Base-by-base conservation (phyloP, 1,140 invertebrate species). In the Neotoxoptera formosana region DNA sequence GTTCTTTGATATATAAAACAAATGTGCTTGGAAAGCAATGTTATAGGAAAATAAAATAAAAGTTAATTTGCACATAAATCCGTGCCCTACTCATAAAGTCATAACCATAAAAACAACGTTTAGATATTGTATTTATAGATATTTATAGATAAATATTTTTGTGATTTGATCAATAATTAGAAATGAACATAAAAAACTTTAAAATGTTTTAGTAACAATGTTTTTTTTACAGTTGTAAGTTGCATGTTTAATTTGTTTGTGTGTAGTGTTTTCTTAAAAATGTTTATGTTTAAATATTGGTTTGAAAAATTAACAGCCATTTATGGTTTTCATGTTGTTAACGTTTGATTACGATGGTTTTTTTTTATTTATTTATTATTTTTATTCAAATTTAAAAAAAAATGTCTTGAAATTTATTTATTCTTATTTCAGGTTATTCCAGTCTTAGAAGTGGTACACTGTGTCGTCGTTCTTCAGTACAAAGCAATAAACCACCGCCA, bases 401-500 rank as follows among this genome's bases (percentile, higher is more conserved):
- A 17, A 56, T 25, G 1, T 23, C 0, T 60, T 45, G 7, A 67
- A 21, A 45, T 90, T 30, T 60, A 67, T 67, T 30, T 90, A 21
- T 45, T 76, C 30, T 76, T 76, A 86, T 45, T 93, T 92, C 94
- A 95, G 95, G 95, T n/a, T 95, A 95, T 94, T 94, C 95, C 67
- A 94, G 94, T 94, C 95, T 95, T 88, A 95, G 95, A 81, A 94
- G 95, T 25, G 95, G 95, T 94, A 95, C 95, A 56, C 94, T 96
- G 17, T 94, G 96, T 86, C 96, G 96, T 45, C 95, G 96, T 94
- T 96, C 96, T 94, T 97, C 96, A 81, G 96, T 96, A 94, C 97
- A 97, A 94, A 95, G 95, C 94, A 95, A 96, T 84, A 97, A 98
- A 95, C 97, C 97, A 53, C 97, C 97, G 53, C 98, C 98, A 56